A percentile compares a stretch with the other conserved stretches of the same genome.
phyloP scores from a whole-genome alignment of 1,140 invertebrate genomes.

The Tetraneura akinire region DNA sequence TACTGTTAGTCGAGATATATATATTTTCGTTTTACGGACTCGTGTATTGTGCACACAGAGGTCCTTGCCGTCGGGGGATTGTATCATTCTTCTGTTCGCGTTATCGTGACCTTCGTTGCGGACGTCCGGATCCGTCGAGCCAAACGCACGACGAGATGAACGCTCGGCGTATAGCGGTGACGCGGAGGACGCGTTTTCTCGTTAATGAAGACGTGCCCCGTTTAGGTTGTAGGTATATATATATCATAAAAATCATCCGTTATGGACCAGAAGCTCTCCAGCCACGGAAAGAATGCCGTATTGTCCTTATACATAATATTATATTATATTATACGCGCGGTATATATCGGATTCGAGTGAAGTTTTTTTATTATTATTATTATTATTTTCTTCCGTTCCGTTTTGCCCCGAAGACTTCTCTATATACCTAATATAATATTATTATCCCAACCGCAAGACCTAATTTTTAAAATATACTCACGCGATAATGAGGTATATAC shows the following conservation, averaged over 20 bases:
- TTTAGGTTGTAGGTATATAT: constrained; percentile 33
- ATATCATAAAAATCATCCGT: constrained; percentile 12
- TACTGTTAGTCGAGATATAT: constrained; percentile 20
- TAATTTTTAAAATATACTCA: not conserved
- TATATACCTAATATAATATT: too few species aligned
- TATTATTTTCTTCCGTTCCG: not conserved
- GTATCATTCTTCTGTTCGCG: not conserved
- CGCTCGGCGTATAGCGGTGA: too few species aligned
- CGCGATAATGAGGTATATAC: too few species aligned
- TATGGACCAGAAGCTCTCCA: not conserved
- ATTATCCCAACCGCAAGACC: not conserved
- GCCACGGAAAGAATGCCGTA: constrained; percentile 28
- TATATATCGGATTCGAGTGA: not conserved
- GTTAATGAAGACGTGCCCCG: constrained; percentile 47
- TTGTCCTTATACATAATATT: too few species aligned
- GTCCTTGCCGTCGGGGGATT: constrained; percentile 21
- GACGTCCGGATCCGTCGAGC: constrained; percentile 14
- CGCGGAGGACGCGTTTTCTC: constrained; percentile 14
- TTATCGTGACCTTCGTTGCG: constrained; percentile 14
- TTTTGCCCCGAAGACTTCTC: constrained; percentile 19
- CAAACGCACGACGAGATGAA: not conserved
- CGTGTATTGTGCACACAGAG: not conserved
- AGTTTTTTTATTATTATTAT: not conserved
- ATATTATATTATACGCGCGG: too few species aligned
- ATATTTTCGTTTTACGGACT: not conserved